phyloP scores from a whole-genome alignment of 2,888 invertebrate genomes.

The Lasiommata megera region DNA sequence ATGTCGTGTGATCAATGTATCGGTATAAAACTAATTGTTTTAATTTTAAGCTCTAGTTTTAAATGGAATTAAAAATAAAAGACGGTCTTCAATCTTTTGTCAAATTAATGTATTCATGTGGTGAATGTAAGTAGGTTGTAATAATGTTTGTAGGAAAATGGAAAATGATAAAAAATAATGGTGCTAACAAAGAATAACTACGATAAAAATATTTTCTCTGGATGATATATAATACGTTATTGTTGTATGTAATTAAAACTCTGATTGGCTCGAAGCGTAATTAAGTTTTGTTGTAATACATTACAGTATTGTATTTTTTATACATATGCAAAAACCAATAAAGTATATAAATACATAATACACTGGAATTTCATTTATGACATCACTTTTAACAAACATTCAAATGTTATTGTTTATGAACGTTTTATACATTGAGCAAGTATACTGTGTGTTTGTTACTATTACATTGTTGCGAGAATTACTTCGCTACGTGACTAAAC shows the following conservation, averaged over 20 bases:
- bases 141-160: conserved; percentile 65
- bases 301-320: conserved; percentile 70
- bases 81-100: conserved; percentile 60
- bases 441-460: too few relatives aligned
- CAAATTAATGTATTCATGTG: conserved; percentile 65
- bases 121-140: conserved; percentile 61
- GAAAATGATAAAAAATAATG: conserved; percentile 68
- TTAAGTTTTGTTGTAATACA: conserved; percentile 61
- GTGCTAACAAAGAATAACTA: conserved; percentile 71
- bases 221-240: conserved; percentile 48
- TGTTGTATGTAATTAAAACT: conserved; percentile 16
- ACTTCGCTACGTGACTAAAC: too few relatives aligned
- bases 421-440: too few relatives aligned
- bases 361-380: conserved; percentile 42
- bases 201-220: conserved; percentile 53
- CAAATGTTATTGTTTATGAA: too few relatives aligned
- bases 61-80: conserved; percentile 49
- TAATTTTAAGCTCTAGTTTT: conserved; percentile 45
- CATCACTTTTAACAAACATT: too few relatives aligned
- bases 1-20: conserved; percentile 57
- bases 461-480: too few relatives aligned
- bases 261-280: conserved; percentile 62
- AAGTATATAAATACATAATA: conserved; percentile 46
- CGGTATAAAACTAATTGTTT: conserved; percentile 53
- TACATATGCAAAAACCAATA: conserved; percentile 74